Percentiles rank a stretch among this genome's conserved stretches.
These are phyloP conservation scores for Zaprionus davidi DNA, from an alignment of 1,140 invertebrate species.

Conservation along the genomic window DNA sequence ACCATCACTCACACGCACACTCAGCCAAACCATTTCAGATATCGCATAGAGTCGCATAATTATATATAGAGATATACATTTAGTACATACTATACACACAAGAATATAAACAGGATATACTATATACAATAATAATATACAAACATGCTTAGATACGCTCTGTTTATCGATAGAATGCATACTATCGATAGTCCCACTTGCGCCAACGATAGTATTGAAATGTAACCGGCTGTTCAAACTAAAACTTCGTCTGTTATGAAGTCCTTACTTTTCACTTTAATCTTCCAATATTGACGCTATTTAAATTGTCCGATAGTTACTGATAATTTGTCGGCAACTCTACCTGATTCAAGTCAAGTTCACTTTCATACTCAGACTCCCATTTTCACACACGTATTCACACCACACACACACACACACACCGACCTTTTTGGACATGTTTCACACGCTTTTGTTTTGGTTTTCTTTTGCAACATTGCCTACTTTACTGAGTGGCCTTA, in stretches of 20 bases:
- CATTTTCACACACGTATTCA: not conserved
- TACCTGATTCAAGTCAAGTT: not conserved
- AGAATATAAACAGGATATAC: not conserved
- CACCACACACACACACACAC: not conserved
- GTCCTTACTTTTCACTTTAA: not conserved
- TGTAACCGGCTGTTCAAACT: not conserved
- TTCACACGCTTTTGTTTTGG: slow-evolving; percentile 23
- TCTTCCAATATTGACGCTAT: too few relatives aligned
- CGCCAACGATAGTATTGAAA: not conserved
- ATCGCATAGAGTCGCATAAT: slow-evolving; percentile 1
- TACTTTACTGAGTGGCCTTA: slow-evolving; percentile 52
- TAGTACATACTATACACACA: not conserved
- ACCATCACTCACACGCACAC: slow-evolving; percentile 18
- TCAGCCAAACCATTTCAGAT: not conserved
- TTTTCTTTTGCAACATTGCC: slow-evolving; percentile 15
- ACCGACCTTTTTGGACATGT: slow-evolving; percentile 1
- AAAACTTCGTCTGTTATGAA: not conserved
- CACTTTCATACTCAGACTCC: not conserved
- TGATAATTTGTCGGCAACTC: not conserved
- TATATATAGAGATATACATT: slow-evolving; percentile 1
- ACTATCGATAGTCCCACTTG: not conserved
- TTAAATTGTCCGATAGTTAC: not conserved
- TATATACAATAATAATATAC: slow-evolving; percentile 17
- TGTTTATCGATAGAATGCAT: not conserved
- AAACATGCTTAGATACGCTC: not conserved